Evolutionary conservation across 2,888 invertebrate genomes (phyloP).

Genomic region (Unio delphinus): DNA sequence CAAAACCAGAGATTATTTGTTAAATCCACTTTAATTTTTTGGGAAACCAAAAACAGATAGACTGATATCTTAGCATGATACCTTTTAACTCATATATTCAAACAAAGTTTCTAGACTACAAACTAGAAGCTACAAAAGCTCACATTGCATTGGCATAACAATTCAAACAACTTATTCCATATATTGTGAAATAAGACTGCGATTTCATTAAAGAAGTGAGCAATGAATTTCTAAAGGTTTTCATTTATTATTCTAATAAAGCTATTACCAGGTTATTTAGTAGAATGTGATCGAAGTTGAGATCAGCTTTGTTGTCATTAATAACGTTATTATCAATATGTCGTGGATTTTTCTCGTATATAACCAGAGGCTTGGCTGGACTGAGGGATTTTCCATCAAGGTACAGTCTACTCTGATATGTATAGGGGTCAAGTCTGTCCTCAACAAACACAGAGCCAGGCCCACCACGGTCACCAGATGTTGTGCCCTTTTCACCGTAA

Average conservation of each 20-base stretch:
- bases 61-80: too few relatives aligned
- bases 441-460: conserved; percentile 58
- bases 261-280: conserved; percentile 45
- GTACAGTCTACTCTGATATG: conserved; percentile 44
- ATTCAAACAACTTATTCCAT: too few relatives aligned
- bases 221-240: neutral
- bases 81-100: too few relatives aligned
- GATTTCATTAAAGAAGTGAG: too few relatives aligned
- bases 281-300: conserved; percentile 55
- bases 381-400: conserved; percentile 42
- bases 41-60: too few relatives aligned
- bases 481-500: conserved; percentile 35
- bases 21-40: too few relatives aligned
- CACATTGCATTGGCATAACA: too few relatives aligned
- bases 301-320: conserved; percentile 40
- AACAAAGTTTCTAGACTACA: too few relatives aligned
- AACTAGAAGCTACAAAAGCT: too few relatives aligned
- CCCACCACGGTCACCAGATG: conserved; percentile 44
- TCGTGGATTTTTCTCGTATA: conserved; percentile 46
- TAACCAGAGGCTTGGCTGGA: conserved; percentile 47
- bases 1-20: too few relatives aligned
- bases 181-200: too few relatives aligned
- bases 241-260: neutral
- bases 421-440: conserved; percentile 29
- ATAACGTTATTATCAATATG: conserved; percentile 19